These are phyloP conservation scores for Meta bourneti DNA, from an alignment of 2,888 invertebrate species.

Conservation along the genomic window DNA sequence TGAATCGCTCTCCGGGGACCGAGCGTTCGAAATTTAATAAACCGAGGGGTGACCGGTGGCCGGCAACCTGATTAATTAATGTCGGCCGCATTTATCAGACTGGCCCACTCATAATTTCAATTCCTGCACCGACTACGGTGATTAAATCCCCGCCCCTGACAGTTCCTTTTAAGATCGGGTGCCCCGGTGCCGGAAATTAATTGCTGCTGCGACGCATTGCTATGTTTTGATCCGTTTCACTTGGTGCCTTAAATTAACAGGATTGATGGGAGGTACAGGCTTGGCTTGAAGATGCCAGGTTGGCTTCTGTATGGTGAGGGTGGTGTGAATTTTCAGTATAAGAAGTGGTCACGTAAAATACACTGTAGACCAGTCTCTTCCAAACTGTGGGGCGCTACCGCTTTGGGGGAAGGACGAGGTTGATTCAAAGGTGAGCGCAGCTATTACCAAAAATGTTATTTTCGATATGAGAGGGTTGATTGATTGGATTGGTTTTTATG, in stretches of 20 bases:
- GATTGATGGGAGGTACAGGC: neutral
- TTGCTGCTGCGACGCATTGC: neutral
- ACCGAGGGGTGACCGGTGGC: conserved; percentile 52
- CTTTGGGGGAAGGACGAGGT: no score
- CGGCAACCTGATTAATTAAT: conserved; percentile 61
- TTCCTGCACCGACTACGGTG: conserved; percentile 40
- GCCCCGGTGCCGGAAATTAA: conserved; percentile 20
- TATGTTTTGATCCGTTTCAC: neutral
- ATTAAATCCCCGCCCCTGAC: conserved; percentile 44
- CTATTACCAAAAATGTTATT: no score
- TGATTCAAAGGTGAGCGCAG: no score
- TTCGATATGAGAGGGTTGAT: no score
- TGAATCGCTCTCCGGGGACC: conserved; percentile 31
- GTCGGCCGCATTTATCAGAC: conserved; percentile 57
- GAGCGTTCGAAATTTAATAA: conserved; percentile 57
- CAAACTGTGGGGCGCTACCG: no score
- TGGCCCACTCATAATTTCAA: conserved; percentile 56
- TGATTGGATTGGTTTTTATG: no score
- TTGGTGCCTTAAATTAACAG: neutral
- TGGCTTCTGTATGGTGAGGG: no score
- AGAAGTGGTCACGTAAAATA: no score
- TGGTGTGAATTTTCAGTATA: no score
- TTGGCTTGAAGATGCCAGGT: neutral
- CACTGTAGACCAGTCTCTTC: no score
- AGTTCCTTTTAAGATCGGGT: conserved; percentile 28